Evolutionary conservation across 2,797 vertebrate species (phyloP), one percentile per base, ranked within the genome.

Genomic region (Parambassis ranga): DNA sequence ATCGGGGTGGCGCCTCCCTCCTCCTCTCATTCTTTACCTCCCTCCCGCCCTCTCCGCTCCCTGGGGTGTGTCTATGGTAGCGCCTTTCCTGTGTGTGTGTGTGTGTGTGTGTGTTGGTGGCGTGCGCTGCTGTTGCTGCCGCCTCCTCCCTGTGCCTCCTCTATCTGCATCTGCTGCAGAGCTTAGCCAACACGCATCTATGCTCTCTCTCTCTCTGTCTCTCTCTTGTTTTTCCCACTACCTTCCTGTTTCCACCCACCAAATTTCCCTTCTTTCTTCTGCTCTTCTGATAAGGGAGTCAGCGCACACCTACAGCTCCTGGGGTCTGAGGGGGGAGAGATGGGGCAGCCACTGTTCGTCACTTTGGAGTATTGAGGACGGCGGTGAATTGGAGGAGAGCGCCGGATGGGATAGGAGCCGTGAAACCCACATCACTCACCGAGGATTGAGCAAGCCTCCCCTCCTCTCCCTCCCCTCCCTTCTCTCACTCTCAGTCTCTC

Each of bases 161-260:
- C n/a, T 61, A 81, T 87, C 81, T 86, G 84, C 84, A 76, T 85
- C 86, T 88, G 77, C 85, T 87, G 87, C 87, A 86, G 89, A 88
- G 83, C 83, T 88, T 66, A 78, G 61, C 76, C 83, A 70, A 65
- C 79, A 59, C 68, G 61, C 74, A 65, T 75, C 58, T 53, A n/a
- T 37, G n/a, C 57, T 47, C 51, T 48, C 57, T 50, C 19, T 39
- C 53, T 20, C 56, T 23, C 15, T 28, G 49, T 36, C 49, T 20
- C 37, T 41, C 49, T 36, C 62, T 56, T 35, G 10, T 41, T 60
- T n/a, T 50, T 26, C 31, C 20, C 28, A 8, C 36, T 26, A 24
- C 65, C 69, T 70, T 46, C 37, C 55, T 44, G 2, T 49, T 46
- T 65, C 31, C 53, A 9, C 13, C 61, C 53, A 55, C 19, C 20